Evolutionary conservation across 2,113 vertebrate genomes (phyloP).

Genomic region (Atlantisia rogersi): DNA sequence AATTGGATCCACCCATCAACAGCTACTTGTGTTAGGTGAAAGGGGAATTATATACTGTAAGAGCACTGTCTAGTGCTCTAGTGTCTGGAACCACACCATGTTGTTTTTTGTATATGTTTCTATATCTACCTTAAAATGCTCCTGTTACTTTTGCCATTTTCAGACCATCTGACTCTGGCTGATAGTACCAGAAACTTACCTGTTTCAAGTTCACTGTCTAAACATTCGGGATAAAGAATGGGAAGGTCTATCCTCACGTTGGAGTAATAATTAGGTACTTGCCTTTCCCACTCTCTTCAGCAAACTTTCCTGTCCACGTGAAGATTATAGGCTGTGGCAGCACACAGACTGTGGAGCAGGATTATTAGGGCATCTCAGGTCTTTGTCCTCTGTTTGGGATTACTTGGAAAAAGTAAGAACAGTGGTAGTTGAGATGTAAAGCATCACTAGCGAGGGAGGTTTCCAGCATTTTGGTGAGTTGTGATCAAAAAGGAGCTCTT

Average conservation of each 20-base stretch:
- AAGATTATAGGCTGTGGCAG: background rate
- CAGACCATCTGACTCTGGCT: background rate
- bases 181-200: background rate
- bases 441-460: background rate
- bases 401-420: background rate
- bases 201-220: background rate
- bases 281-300: background rate
- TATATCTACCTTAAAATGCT: background rate
- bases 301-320: background rate
- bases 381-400: background rate
- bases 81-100: background rate
- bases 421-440: background rate
- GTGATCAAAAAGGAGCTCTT: background rate
- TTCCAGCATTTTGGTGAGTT: background rate
- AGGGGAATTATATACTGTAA: background rate
- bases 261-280: background rate
- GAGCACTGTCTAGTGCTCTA: too few species aligned
- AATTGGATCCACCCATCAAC: background rate
- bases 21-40: background rate
- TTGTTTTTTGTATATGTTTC: background rate
- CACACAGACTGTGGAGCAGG: background rate
- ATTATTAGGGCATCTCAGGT: background rate
- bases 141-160: background rate
- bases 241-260: background rate
- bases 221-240: background rate